Evolutionary conservation across 2,888 invertebrate species (phyloP).

Genomic region (Microplitis manilae): DNA sequence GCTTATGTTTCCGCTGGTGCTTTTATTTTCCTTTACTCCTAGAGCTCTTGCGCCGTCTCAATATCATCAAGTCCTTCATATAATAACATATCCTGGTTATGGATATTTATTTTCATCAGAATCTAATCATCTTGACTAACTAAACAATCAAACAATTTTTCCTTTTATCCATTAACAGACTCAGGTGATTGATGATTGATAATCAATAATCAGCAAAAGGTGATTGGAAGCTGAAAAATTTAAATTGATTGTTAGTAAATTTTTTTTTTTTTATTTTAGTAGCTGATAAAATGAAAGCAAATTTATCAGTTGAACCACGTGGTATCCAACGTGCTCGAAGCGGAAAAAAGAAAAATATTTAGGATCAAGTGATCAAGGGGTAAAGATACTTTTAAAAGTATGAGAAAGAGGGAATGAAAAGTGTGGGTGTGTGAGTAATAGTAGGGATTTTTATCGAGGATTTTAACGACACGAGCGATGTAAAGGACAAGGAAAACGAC

Average conservation of each 20-base stretch:
- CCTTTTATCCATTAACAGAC: not conserved
- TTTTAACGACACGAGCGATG: not conserved
- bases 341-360: too few species aligned
- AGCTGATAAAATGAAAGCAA: too few species aligned
- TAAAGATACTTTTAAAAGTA: too few species aligned
- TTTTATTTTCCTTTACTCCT: slow-evolving; percentile 20
- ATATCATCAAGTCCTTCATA: slow-evolving; percentile 6
- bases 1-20: not conserved
- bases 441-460: not conserved
- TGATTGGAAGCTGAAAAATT: too few species aligned
- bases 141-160: not conserved
- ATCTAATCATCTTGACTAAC: not conserved
- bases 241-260: too few species aligned
- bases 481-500: not conserved
- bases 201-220: too few species aligned
- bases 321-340: too few species aligned
- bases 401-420: too few species aligned
- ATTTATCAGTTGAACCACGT: too few species aligned
- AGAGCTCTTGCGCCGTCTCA: slow-evolving; percentile 21
- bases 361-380: too few species aligned
- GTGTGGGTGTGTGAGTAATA: not conserved
- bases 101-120: not conserved
- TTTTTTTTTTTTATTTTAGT: too few species aligned
- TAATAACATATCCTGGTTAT: not conserved
- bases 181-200: too few species aligned